Evolutionary conservation across 2,113 vertebrate genomes (phyloP).

Genomic region (Amblyopsis rosae): DNA sequence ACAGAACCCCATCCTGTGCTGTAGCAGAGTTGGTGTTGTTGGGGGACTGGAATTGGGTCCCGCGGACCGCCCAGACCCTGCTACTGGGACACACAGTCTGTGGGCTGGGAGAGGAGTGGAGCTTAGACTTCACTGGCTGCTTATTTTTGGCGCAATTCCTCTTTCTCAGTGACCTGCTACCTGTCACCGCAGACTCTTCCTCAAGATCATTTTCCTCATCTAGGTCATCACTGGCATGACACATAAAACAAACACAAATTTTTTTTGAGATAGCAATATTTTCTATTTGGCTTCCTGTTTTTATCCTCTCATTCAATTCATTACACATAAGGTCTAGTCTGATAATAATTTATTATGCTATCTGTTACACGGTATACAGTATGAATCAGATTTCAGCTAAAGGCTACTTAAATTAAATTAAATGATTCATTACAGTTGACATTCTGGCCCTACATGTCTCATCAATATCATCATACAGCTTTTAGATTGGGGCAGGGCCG

Average conservation of each 20-base stretch:
- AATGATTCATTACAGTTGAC: too few relatives aligned
- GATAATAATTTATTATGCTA: too few relatives aligned
- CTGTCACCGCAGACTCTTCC: background rate
- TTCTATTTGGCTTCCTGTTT: too few relatives aligned
- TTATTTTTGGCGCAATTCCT: background rate
- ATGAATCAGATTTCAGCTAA: too few relatives aligned
- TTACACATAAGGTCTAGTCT: too few relatives aligned
- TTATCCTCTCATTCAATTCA: too few relatives aligned
- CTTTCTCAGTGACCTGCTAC: background rate
- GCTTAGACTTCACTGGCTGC: constrained; percentile 3
- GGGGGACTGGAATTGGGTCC: background rate
- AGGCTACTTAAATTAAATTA: too few relatives aligned
- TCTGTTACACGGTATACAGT: too few relatives aligned
- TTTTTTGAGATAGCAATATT: too few relatives aligned
- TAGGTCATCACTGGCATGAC: background rate
- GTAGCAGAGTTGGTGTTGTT: background rate
- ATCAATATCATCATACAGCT: too few relatives aligned
- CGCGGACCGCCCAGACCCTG: background rate
- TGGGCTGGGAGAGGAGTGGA: background rate
- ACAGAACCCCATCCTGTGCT: background rate
- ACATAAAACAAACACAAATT: background rate
- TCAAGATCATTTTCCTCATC: background rate
- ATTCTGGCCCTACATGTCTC: too few relatives aligned
- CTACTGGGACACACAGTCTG: background rate
- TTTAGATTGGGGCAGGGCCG: too few relatives aligned